A percentile compares a stretch with the other conserved stretches of the same genome.
Conservation (phyloP, 2,888 invertebrate species). For the Catocala nupta region DNA sequence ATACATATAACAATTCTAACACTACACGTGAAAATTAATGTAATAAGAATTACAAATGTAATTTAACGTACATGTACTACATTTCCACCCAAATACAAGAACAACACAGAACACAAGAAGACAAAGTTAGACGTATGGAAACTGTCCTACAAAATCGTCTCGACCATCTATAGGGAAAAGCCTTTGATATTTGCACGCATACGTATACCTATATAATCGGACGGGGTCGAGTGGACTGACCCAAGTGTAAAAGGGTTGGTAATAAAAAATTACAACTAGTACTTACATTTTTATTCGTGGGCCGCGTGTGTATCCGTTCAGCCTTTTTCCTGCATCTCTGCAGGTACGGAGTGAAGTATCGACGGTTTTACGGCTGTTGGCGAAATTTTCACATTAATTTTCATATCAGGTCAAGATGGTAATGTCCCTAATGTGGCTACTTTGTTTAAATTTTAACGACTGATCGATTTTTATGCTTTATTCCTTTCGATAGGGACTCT, state of each 20-base stretch:
- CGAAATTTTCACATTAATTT: slow-evolving; percentile 30
- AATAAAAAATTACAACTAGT: slow-evolving; percentile 38
- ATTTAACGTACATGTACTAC: no score
- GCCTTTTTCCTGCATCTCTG: slow-evolving; percentile 84
- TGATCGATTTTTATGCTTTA: not conserved
- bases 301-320: slow-evolving; percentile 68
- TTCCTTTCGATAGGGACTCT: not conserved
- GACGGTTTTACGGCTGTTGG: slow-evolving; percentile 59
- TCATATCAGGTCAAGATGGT: slow-evolving; percentile 8
- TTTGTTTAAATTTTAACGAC: slow-evolving; percentile 1
- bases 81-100: no score
- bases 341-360: slow-evolving; percentile 56
- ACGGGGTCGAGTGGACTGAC: slow-evolving; percentile 16
- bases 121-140: no score
- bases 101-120: no score
- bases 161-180: slow-evolving; percentile 20
- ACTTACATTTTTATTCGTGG: slow-evolving; percentile 83
- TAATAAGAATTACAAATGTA: no score
- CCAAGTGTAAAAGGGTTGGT: slow-evolving; percentile 26
- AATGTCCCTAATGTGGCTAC: slow-evolving; percentile 1
- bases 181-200: slow-evolving; percentile 27
- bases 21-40: no score
- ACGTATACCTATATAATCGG: not conserved
- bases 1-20: no score
- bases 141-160: not conserved